Percentiles rank a stretch among this genome's conserved stretches.
phyloP scores from a whole-genome alignment of 1,140 invertebrate genomes.

The Bombus picipes region DNA sequence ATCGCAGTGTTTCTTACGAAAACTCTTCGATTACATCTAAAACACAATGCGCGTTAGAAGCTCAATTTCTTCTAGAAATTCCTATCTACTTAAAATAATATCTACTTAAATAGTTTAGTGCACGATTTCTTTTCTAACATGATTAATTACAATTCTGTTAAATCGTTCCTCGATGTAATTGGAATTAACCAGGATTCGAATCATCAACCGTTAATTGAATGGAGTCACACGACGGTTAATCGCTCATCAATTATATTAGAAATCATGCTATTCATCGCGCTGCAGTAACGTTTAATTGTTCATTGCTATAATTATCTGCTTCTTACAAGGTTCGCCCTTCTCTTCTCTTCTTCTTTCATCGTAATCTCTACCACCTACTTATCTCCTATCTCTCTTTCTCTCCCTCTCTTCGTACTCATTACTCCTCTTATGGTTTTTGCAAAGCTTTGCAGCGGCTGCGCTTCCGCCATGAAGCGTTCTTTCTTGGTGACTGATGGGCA shows the following conservation, averaged over 20 bases:
- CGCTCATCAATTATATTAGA: neutral
- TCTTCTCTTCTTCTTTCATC: neutral
- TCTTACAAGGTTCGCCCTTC: neutral
- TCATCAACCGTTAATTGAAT: neutral
- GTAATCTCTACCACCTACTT: neutral
- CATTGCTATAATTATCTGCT: neutral
- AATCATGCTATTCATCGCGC: neutral
- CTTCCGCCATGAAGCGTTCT: slow-evolving; percentile 50
- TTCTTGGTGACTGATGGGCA: slow-evolving; percentile 63
- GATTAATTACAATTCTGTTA: too few relatives aligned
- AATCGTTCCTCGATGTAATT: too few relatives aligned
- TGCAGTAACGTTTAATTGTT: slow-evolving; percentile 7
- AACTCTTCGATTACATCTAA: too few relatives aligned
- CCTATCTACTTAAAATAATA: too few relatives aligned
- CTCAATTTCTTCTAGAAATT: too few relatives aligned
- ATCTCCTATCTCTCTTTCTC: neutral
- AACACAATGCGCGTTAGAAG: too few relatives aligned
- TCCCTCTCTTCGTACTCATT: slow-evolving; percentile 3
- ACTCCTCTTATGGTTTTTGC: slow-evolving; percentile 41
- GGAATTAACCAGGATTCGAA: neutral
- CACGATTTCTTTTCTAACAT: too few relatives aligned
- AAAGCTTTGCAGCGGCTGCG: slow-evolving; percentile 20
- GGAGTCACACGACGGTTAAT: neutral
- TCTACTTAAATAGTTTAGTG: too few relatives aligned
- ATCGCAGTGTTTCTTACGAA: too few relatives aligned